Base-by-base conservation (phyloP, 2,113 vertebrate genomes). In the Heterocephalus glaber region DNA sequence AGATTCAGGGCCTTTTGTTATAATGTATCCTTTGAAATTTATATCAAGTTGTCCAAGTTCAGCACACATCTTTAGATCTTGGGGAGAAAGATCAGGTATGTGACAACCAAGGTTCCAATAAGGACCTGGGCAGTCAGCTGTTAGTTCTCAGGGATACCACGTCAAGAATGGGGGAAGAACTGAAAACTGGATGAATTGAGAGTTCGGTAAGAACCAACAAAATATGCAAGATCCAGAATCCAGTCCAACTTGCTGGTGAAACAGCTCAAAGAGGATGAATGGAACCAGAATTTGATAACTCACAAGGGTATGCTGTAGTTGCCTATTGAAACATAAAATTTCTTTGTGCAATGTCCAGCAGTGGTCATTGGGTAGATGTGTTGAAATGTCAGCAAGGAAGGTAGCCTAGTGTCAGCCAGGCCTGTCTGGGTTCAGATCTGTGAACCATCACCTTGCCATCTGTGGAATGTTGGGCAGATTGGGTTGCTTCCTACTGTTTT, bases 11-110 rank as follows among this genome's bases (percentile, higher is more conserved):
- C 58, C 68, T 72, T 60, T 22, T 24, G 38, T 77, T 60, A 38
- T 47, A 19, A 49, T 20, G 44, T 74, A 56, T 52, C 58, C 81
- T 92, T 95, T 92, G 60, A 66, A 63, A 79, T 86, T 97, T 80
- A 44, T 54, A 41, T 66, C 56, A 61, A 8, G 49, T 52, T 17
- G 1, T 47, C 33, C 89, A 74, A 56, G 77, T 38, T 76, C 33
- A 33, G 38, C 33, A 33, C 26, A 24, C 17, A 58, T 79, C 38
- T 61, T 74, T 68, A 56, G 88, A 74, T 35, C n/a, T 89, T 66
- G n/a, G 13, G 3, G 20, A 76, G n/a, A 47, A 74, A 54, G 66
- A 56, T 82, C 30, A 49, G 41, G 54, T 19, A 35, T 8, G 9
- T 7, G 58, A 47, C 41, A 44, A 2, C 63, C 5, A 11, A 44